phyloP scores from a whole-genome alignment of 2,888 invertebrate genomes.

The Acronicta psi region DNA sequence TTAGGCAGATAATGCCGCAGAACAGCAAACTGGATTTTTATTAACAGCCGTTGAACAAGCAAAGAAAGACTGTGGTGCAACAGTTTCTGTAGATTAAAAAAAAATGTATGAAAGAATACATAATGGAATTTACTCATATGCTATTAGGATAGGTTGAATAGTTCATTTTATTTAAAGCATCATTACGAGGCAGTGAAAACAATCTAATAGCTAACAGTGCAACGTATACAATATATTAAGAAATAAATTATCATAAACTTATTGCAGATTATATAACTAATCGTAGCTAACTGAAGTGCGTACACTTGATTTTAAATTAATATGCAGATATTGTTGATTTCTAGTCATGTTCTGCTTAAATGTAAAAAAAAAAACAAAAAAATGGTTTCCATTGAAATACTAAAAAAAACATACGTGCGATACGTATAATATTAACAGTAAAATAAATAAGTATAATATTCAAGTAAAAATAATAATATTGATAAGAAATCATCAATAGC shows the following conservation, averaged over 20 bases:
- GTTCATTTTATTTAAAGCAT: conserved; percentile 34
- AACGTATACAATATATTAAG: conserved; percentile 45
- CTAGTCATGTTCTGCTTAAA: conserved; percentile 7
- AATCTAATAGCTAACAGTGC: conserved; percentile 59
- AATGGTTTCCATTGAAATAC: no score
- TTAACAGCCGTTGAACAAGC: no score
- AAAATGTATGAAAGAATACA: neutral
- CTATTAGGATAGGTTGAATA: conserved; percentile 10
- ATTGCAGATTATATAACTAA: conserved; percentile 49
- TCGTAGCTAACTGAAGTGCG: conserved; percentile 43
- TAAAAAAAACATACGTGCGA: no score
- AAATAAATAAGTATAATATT: neutral
- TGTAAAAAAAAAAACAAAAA: neutral
- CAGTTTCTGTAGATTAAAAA: no score
- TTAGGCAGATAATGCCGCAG: no score
- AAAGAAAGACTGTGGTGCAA: no score
- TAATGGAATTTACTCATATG: conserved; percentile 26
- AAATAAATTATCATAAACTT: conserved; percentile 39
- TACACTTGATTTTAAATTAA: conserved; percentile 35
- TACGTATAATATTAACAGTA: no score
- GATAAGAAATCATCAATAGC: conserved; percentile 41
- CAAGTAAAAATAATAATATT: neutral
- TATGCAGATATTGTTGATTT: conserved; percentile 35
- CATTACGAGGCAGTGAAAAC: conserved; percentile 50
- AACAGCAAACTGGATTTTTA: no score